Percentiles rank a stretch among this genome's conserved stretches.
phyloP scores from a whole-genome alignment of 2,113 vertebrate species.

The Calidris pygmaea region DNA sequence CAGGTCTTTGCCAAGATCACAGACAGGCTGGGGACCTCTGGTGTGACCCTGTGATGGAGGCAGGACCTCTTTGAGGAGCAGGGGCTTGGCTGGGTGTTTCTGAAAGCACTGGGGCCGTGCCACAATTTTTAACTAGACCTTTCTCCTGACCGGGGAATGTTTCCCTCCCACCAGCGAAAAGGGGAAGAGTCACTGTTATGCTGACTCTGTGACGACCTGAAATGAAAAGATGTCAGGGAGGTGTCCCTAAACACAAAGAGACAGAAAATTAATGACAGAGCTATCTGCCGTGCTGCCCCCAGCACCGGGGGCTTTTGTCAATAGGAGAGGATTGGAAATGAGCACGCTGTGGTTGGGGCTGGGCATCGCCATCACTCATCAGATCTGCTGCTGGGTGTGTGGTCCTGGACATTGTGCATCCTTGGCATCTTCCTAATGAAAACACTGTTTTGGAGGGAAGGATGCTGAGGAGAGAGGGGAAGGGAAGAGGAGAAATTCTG shows the following conservation, averaged over 20 bases:
- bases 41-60: fast-evolving
- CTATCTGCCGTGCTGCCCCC: background rate
- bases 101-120: background rate
- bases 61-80: background rate
- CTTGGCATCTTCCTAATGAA: background rate
- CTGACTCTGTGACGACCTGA: background rate
- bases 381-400: too few relatives aligned
- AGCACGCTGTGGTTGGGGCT: fast-evolving
- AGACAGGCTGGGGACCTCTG: fast-evolving
- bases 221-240: background rate
- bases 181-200: background rate
- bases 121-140: background rate
- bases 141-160: fast-evolving
- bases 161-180: background rate
- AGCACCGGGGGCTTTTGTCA: background rate
- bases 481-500: background rate
- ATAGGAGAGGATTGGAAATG: fast-evolving
- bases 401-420: background rate
- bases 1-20: background rate
- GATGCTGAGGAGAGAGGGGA: background rate
- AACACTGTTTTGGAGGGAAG: background rate
- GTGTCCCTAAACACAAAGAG: background rate
- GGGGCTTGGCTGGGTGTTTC: background rate
- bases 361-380: background rate
- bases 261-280: background rate